Evolutionary conservation across 2,888 invertebrate species (phyloP).

Genomic region (Drosophila imparisetae): DNA sequence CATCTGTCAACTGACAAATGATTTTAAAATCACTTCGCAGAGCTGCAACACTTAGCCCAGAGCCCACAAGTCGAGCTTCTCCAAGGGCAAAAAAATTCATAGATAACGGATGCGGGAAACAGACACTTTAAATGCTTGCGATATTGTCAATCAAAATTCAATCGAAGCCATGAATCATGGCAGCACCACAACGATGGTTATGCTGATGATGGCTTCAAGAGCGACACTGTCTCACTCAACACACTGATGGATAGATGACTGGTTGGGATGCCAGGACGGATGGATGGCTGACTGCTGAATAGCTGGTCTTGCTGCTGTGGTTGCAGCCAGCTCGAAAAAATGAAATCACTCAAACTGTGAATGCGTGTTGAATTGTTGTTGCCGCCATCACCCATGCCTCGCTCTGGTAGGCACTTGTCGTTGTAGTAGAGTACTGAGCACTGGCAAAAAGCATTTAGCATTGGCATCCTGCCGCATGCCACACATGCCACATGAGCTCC

Average conservation of each 20-base stretch:
- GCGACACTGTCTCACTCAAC: slow-evolving; percentile 53
- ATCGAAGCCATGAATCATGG: slow-evolving; percentile 81
- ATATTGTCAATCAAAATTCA: slow-evolving; percentile 84
- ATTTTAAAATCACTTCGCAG: slow-evolving; percentile 79
- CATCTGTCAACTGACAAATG: slow-evolving; percentile 82
- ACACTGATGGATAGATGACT: slow-evolving; percentile 53
- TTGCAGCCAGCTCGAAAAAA: slow-evolving; percentile 49
- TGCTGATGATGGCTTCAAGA: slow-evolving; percentile 70
- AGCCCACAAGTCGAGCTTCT: slow-evolving; percentile 33
- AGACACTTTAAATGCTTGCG: slow-evolving; percentile 83
- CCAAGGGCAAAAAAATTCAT: slow-evolving; percentile 29
- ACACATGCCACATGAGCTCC: slow-evolving; percentile 37
- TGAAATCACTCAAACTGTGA: slow-evolving; percentile 60
- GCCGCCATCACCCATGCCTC: slow-evolving; percentile 6
- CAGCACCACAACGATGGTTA: slow-evolving; percentile 51
- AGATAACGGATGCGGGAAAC: slow-evolving; percentile 73
- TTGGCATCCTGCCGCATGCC: slow-evolving; percentile 67
- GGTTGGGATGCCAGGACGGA: slow-evolving; percentile 31
- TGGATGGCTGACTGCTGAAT: slow-evolving; percentile 45
- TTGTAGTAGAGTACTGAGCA: slow-evolving; percentile 17
- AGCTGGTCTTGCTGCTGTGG: slow-evolving; percentile 29
- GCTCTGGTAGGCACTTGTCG: slow-evolving; percentile 43
- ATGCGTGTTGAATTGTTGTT: slow-evolving; percentile 48
- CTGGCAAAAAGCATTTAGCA: slow-evolving; percentile 70
- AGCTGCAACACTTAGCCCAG: slow-evolving; percentile 48